phyloP scores from a whole-genome alignment of 2,113 vertebrate genomes.

The Amblyornis subalaris region DNA sequence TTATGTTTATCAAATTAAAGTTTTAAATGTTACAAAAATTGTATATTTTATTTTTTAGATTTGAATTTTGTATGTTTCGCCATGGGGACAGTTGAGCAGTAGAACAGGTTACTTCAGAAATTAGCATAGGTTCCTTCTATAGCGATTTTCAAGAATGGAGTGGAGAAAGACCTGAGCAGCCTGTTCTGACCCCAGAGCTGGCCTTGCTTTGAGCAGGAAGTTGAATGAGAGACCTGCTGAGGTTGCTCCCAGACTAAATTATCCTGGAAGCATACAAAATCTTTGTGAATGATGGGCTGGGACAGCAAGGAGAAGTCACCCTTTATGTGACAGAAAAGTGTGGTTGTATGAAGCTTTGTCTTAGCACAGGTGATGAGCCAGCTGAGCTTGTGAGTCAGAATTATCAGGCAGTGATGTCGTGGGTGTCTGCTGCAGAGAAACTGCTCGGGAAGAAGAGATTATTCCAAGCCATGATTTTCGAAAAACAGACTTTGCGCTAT shows the following conservation, averaged over 20 bases:
- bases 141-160: background rate
- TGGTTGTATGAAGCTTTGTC: background rate
- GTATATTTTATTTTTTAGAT: background rate
- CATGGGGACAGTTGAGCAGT: rapidly evolving
- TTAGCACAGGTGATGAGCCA: background rate
- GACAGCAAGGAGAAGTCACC: rapidly evolving
- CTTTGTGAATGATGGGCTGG: background rate
- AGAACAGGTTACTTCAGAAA: background rate
- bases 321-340: rapidly evolving
- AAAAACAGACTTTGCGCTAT: background rate
- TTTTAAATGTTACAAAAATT: background rate
- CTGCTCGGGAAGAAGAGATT: background rate
- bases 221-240: background rate
- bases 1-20: background rate
- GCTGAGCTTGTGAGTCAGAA: background rate
- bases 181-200: background rate
- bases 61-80: background rate
- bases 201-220: background rate
- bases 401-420: background rate
- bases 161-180: background rate
- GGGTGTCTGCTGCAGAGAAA: background rate
- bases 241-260: background rate
- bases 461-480: background rate
- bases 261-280: background rate
- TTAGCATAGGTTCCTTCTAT: background rate